phyloP scores from a whole-genome alignment of 2,113 vertebrate species.

The Zosterops borbonicus region DNA sequence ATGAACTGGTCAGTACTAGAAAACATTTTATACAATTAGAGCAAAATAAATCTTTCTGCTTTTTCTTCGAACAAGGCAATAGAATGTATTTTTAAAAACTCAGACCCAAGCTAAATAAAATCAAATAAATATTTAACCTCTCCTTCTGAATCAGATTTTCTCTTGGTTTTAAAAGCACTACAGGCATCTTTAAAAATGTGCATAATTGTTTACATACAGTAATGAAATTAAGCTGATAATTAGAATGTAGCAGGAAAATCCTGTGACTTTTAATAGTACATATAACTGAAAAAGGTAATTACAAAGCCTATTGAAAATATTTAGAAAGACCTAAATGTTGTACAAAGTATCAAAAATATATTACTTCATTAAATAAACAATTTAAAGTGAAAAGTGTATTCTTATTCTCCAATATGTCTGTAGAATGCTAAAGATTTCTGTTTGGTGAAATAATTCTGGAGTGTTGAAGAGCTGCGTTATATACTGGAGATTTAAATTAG shows the following conservation, averaged over 20 bases:
- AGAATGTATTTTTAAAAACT: neutral
- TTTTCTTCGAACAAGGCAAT: neutral
- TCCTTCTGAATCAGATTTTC: neutral
- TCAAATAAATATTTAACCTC: neutral
- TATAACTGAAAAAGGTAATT: neutral
- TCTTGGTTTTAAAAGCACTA: neutral
- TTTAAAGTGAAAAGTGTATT: neutral
- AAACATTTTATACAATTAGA: neutral
- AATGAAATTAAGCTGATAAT: neutral
- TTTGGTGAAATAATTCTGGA: neutral
- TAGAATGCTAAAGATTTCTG: neutral
- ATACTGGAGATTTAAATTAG: neutral
- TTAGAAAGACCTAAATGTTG: neutral
- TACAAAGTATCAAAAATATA: neutral
- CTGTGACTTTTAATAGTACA: neutral
- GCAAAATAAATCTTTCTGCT: rapidly evolving
- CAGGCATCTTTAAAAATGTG: neutral
- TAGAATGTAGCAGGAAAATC: neutral
- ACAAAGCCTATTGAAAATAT: neutral
- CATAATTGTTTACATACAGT: neutral
- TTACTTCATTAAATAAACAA: neutral
- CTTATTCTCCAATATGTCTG: neutral
- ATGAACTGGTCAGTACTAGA: neutral
- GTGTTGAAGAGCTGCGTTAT: rapidly evolving
- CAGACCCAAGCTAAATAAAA: neutral